Conservation (phyloP, 2,797 vertebrate genomes). For the Vultur gryphus region DNA sequence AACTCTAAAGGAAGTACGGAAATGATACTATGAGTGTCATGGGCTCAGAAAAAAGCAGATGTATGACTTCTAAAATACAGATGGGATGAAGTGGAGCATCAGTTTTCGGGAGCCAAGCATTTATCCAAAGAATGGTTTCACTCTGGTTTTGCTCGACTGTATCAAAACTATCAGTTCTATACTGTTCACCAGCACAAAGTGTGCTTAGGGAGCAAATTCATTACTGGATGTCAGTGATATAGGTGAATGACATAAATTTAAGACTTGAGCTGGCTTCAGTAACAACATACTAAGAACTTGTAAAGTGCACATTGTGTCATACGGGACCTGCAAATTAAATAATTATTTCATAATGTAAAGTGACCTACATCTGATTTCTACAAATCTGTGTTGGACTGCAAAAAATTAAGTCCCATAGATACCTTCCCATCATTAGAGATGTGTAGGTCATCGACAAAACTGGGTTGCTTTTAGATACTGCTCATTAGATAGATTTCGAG, state of each 20-base stretch:
- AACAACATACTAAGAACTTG: neutral
- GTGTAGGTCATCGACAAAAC: neutral
- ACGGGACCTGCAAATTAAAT: neutral
- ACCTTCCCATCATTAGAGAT: neutral
- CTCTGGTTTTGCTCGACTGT: neutral
- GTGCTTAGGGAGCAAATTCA: neutral
- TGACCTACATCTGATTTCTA: neutral
- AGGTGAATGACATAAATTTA: neutral
- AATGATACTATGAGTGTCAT: neutral
- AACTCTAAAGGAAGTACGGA: neutral
- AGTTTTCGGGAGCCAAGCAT: neutral
- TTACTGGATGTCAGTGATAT: accelerated
- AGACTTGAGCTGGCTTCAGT: neutral
- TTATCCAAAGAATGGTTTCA: neutral
- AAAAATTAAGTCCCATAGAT: neutral
- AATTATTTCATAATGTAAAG: neutral
- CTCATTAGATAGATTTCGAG: neutral
- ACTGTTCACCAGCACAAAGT: neutral
- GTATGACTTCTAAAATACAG: neutral
- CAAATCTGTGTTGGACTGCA: neutral
- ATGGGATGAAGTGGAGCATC: neutral
- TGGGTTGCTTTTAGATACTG: neutral
- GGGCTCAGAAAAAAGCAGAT: neutral
- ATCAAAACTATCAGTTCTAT: accelerated
- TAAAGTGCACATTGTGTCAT: neutral